Percentiles rank a stretch among this genome's conserved stretches.
These are phyloP conservation scores for Clinocottus analis DNA, from an alignment of 2,113 vertebrate species.

Conservation along the genomic window DNA sequence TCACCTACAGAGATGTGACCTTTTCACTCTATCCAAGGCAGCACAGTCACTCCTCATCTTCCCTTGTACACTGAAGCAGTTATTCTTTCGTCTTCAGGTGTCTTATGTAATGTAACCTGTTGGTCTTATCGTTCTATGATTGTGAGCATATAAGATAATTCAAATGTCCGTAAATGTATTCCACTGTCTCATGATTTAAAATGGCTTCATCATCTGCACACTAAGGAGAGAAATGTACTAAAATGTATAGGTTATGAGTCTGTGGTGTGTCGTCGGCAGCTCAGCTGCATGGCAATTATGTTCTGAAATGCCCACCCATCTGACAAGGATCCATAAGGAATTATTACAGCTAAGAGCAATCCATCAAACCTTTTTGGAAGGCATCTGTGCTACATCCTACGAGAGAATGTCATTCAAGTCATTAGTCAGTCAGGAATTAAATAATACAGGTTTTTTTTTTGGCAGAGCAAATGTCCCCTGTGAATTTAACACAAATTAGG, in stretches of 20 bases:
- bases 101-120: background rate
- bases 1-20: conserved; percentile 27
- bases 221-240: background rate
- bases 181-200: conserved; percentile 3
- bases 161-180: background rate
- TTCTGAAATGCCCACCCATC: conserved; percentile 8
- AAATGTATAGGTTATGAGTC: conserved; percentile 4
- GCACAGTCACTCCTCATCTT: conserved; percentile 13
- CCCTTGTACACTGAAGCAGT: background rate
- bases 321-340: conserved; percentile 23
- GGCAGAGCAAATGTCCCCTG: conserved; percentile 33
- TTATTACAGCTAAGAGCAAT: conserved; percentile 21
- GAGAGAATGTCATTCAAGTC: conserved; percentile 25
- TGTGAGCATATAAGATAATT: background rate
- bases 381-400: conserved; percentile 7
- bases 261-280: conserved; percentile 2
- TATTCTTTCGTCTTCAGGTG: background rate
- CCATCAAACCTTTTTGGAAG: conserved; percentile 25
- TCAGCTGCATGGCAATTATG: conserved; percentile 2
- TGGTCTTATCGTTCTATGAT: background rate
- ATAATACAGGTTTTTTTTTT: conserved; percentile 53
- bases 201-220: background rate
- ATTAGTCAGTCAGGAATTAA: conserved; percentile 39
- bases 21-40: conserved; percentile 29
- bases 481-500: conserved; percentile 34